Conservation (phyloP, 2,888 invertebrate species). For the Xestia sexstrigata region DNA sequence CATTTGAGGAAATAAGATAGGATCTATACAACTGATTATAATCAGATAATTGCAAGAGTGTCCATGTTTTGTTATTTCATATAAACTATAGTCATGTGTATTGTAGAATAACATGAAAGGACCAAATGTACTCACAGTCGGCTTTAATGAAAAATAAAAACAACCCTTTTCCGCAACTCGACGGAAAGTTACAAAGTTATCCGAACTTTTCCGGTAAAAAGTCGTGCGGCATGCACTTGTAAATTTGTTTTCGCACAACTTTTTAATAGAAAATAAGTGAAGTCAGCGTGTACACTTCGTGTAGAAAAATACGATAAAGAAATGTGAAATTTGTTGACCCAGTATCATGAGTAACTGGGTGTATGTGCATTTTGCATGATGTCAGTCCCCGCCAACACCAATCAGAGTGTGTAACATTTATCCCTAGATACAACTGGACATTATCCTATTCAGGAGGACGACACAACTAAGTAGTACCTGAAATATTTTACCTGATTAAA, state of each 20-base stretch:
- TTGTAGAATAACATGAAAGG: conserved; percentile 1
- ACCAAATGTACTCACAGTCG: not conserved
- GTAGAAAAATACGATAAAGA: conserved; percentile 7
- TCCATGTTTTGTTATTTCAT: not conserved
- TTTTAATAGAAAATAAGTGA: conserved; percentile 56
- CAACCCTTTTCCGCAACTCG: conserved; percentile 24
- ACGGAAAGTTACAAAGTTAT: conserved; percentile 49
- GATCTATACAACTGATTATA: conserved; percentile 30
- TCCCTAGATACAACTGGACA: not conserved
- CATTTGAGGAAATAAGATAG: conserved; percentile 36
- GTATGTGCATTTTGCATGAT: not conserved
- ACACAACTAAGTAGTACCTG: conserved; percentile 19
- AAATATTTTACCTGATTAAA: conserved; percentile 10
- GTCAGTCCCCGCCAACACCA: conserved; percentile 13
- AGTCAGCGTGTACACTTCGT: conserved; percentile 22
- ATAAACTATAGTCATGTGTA: conserved; percentile 13
- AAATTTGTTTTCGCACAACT: conserved; percentile 51
- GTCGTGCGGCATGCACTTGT: conserved; percentile 44
- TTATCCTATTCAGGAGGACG: not conserved
- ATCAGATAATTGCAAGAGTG: conserved; percentile 33
- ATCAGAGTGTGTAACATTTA: not conserved
- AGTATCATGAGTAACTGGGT: not conserved
- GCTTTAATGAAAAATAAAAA: conserved; percentile 39
- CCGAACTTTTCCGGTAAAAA: conserved; percentile 43
- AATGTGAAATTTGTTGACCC: not conserved